A percentile compares a stretch with the other conserved stretches of the same genome.
phyloP scores from a whole-genome alignment of 2,797 vertebrate genomes.

The Pangasius mekongensis region DNA sequence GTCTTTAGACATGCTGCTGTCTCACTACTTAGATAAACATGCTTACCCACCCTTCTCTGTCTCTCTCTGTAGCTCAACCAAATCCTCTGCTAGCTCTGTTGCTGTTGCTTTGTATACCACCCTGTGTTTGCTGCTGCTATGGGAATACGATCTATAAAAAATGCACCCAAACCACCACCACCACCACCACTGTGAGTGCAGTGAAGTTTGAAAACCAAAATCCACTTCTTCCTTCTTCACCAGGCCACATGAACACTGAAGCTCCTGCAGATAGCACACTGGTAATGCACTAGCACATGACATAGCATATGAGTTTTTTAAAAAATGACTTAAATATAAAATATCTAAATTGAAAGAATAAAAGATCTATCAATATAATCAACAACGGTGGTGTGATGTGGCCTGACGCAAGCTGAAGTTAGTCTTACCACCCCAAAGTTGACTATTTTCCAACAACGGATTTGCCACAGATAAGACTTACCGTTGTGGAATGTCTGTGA shows the following conservation, averaged over 20 bases:
- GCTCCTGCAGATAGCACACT: slow-evolving; percentile 12
- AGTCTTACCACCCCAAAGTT: neutral
- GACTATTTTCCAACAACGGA: neutral
- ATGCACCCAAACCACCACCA: neutral
- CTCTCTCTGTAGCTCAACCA: slow-evolving; percentile 55
- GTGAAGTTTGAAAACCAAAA: neutral
- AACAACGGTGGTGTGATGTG: neutral
- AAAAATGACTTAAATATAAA: neutral
- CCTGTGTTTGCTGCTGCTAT: slow-evolving; percentile 72
- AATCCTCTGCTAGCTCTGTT: slow-evolving; percentile 68
- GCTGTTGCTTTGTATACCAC: slow-evolving; percentile 69
- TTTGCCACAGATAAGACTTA: neutral
- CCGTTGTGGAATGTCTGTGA: neutral
- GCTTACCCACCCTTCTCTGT: neutral
- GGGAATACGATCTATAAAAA: slow-evolving; percentile 69
- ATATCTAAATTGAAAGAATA: neutral
- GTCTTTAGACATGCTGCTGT: neutral
- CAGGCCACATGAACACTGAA: slow-evolving; percentile 53
- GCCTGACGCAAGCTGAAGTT: neutral
- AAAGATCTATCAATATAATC: neutral
- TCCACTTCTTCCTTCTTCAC: slow-evolving; percentile 45
- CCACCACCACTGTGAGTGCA: neutral
- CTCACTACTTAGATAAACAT: neutral
- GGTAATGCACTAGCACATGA: slow-evolving; percentile 34
- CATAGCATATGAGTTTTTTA: neutral